Conservation (phyloP, 2,113 vertebrate species). For the Oreochromis aureus region DNA sequence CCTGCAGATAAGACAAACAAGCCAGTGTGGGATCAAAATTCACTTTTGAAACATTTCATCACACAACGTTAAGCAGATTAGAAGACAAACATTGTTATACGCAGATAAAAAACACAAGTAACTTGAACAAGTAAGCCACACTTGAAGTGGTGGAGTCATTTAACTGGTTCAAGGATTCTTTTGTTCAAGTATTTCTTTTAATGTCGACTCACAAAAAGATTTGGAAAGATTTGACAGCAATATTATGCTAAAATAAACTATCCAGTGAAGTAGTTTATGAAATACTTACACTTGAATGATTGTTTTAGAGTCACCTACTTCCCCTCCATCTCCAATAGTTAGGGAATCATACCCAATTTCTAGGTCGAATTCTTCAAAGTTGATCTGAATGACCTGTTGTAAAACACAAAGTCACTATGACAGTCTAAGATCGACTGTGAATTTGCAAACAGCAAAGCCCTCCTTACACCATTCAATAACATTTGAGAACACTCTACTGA, state of each 20-base stretch:
- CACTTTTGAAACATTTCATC: not conserved
- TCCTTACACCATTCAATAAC: not conserved
- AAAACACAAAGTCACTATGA: not conserved
- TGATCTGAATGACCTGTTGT: constrained; percentile 93
- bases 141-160: not conserved
- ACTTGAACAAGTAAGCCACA: not conserved
- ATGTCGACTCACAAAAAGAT: not conserved
- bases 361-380: constrained; percentile 97
- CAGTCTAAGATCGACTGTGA: not conserved
- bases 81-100: not conserved
- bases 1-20: constrained; percentile 60
- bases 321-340: constrained; percentile 91
- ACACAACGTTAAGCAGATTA: not conserved
- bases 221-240: not conserved
- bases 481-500: not conserved
- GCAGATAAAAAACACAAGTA: not conserved
- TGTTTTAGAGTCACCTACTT: constrained; percentile 93
- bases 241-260: not conserved
- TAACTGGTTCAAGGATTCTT: not conserved
- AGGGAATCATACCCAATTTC: constrained; percentile 96
- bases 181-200: not conserved
- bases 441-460: not conserved
- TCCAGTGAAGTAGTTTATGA: not conserved
- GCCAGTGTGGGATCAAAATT: not conserved
- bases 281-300: constrained; percentile 95